Conservation (phyloP, 2,888 invertebrate species). For the Drosophila flavopinicola region DNA sequence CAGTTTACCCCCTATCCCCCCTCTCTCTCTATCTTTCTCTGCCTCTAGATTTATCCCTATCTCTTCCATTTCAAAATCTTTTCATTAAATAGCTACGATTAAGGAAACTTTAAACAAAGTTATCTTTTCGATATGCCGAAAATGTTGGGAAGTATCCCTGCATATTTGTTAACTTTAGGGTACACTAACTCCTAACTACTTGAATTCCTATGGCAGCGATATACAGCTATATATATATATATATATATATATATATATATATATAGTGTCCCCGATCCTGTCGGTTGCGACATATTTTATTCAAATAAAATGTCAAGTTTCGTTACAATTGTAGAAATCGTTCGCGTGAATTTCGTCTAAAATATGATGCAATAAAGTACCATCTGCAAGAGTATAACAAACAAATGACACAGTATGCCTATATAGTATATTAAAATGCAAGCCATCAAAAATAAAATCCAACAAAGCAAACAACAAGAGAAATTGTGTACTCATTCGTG, state of each 20-base stretch:
- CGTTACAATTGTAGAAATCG: slow-evolving; percentile 1
- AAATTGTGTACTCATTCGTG: slow-evolving; percentile 60
- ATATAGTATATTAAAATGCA: slow-evolving; percentile 10
- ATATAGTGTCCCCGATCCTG: not conserved
- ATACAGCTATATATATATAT: too few species aligned
- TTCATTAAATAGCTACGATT: too few species aligned
- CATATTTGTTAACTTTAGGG: not conserved
- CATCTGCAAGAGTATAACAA: slow-evolving; percentile 4
- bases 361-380: not conserved
- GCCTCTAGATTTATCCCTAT: slow-evolving; percentile 22
- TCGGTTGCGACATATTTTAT: not conserved
- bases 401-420: slow-evolving; percentile 5
- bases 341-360: not conserved
- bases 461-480: slow-evolving; percentile 1
- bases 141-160: not conserved
- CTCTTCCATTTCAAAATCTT: not conserved
- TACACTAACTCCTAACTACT: not conserved
- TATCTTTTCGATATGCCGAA: too few species aligned
- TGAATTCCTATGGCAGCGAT: too few species aligned
- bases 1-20: slow-evolving; percentile 23
- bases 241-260: not conserved
- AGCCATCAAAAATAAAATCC: slow-evolving; percentile 13
- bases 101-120: too few species aligned
- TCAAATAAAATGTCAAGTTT: not conserved
- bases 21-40: too few species aligned